Evolutionary conservation across 2,888 invertebrate genomes (phyloP), one percentile per base, ranked within the genome.

Genomic region (Rhagium mordax): DNA sequence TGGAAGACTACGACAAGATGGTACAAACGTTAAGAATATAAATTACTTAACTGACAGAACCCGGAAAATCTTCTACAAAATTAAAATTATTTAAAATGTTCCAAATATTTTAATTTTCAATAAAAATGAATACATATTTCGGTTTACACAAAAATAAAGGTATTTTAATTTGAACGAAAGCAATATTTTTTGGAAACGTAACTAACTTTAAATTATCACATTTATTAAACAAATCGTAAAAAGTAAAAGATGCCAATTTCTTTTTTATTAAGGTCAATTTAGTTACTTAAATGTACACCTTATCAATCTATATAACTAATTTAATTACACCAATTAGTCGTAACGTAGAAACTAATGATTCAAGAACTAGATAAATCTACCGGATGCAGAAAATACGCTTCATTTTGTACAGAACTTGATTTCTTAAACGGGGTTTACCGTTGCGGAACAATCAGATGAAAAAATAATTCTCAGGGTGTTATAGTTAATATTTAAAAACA

Each of bases 231-330:
- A 3, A 41, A 41, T 41, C 13, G 41, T n/a, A 41, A 41, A n/a
- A 13, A 1, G 33, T 18, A 57, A 57, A 29, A 57, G 27, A 57
- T 16, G 29, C 59, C 8, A 33, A 33, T 59, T 59, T 59, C 59
- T 59, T 59, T 59, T 59, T 59, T 59, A 59, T 59, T 59, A 59
- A 29, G 59, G 59, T 33, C 59, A 33, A 59, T 33, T 33, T 33
- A 18, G 55, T 55, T 55, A 21, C 55, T 21, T 55, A 59, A 59
- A 29, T 33, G 33, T 33, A 33, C 33, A 16, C 13, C 33, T 59
- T 59, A 59, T 59, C 59, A 33, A 59, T 59, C 16, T 59, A 59
- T 16, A 33, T 27, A 59, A 59, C 59, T 33, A 59, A 59, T 59
- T 33, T 33, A 33, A 59, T 59, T 33, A 33, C 33, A 16, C 59